phyloP scores from a whole-genome alignment of 2,888 invertebrate species.

The Sphecodes monilicornis region DNA sequence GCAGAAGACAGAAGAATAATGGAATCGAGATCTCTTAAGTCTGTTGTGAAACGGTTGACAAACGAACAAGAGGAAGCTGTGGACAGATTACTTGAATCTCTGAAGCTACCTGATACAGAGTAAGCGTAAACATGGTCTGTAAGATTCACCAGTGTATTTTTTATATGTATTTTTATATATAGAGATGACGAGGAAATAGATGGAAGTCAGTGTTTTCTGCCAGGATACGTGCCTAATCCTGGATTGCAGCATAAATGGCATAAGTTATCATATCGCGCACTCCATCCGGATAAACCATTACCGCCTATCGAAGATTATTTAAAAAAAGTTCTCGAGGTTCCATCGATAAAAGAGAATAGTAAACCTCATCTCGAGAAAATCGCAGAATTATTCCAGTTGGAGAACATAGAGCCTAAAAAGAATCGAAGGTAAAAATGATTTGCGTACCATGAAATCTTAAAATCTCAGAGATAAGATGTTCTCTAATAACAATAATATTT shows the following conservation, averaged over 20 bases:
- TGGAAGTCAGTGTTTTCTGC: constrained; percentile 52
- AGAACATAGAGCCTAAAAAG: constrained; percentile 13
- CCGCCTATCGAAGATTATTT: constrained; percentile 68
- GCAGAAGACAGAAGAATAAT: constrained; percentile 61
- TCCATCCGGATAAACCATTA: constrained; percentile 73
- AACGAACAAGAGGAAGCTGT: constrained; percentile 57
- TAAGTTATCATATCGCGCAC: constrained; percentile 71
- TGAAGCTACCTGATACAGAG: constrained; percentile 45
- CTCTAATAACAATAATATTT: constrained; percentile 4
- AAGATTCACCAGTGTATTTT: not conserved
- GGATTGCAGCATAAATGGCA: constrained; percentile 74
- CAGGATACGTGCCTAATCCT: constrained; percentile 71
- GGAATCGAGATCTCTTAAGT: constrained; percentile 49
- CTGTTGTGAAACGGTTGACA: constrained; percentile 49
- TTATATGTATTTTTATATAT: constrained; percentile 14
- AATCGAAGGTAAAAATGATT: constrained; percentile 17
- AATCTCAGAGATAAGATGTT: not conserved
- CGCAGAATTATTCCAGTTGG: constrained; percentile 63
- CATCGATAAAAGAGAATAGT: constrained; percentile 54
- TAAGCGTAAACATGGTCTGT: not conserved
- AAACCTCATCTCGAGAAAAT: constrained; percentile 55
- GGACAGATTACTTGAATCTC: constrained; percentile 56
- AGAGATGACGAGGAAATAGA: constrained; percentile 31
- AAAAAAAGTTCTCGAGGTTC: constrained; percentile 61
- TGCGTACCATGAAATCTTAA: not conserved